Base-by-base conservation (phyloP, 2,888 invertebrate species). In the Drosophila dives region DNA sequence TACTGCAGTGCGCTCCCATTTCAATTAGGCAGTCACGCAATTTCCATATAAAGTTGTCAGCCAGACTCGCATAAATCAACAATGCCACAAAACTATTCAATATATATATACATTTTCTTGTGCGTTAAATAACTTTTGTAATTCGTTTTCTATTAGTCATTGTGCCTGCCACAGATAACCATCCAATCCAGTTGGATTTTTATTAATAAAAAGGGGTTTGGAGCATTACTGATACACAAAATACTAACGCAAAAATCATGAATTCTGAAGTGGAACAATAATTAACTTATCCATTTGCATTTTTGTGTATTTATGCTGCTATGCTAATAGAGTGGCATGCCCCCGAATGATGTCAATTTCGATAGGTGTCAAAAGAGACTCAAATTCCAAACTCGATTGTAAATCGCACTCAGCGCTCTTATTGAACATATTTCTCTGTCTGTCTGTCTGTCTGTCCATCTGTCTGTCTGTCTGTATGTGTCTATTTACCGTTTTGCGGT, bases 21-120 rank as follows among this genome's bases (percentile, higher is more conserved):
- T 87, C 88, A 87, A 87, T 89, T 89, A 89, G 82, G 76, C 77
- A 87, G 88, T 86, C 90, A 87, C 86, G 86, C 86, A 87, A 87
- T 75, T 75, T 63, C 59, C 89, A 74, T 74, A 89, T 89, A 72
- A 79, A 83, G 69, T 86, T 88, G 85, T 85, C 89, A 83, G 72
- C 65, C 49, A 48, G 29, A 59, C 50, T 36, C 68, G 32, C 89
- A 85, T 85, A 85, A 89, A 89, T 89, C 81, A 86, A 71, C 66
- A 38, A 71, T 55, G 38, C 34, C 56, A 58, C 40, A 73, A 73
- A 75, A 64, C 61, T 53, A 62, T 63, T 65, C 66, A 8, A 38
- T 55, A 55, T n/a, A 15, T 12, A 20, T 20, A 15, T 8, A 45
- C 7, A 23, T 45, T 29, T 29, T 29, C 29, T 29, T 33, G 48